Base-by-base conservation (phyloP, 2,888 invertebrate genomes). In the Calameuta idolon region DNA sequence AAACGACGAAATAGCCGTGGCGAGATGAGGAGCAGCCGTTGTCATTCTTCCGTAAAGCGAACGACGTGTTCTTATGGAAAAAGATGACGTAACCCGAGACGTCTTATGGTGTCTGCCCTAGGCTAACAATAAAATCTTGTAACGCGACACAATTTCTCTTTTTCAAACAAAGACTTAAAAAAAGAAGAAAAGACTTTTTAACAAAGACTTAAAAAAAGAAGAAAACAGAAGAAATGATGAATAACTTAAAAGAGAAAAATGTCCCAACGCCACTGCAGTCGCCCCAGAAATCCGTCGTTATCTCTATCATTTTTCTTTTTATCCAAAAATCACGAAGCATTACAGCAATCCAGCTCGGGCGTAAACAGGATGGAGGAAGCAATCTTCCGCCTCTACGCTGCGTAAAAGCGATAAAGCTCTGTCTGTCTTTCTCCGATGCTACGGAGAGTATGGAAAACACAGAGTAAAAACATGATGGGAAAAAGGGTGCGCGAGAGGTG, bases 211-310 rank as follows among this genome's bases (percentile, higher is more conserved):
- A 69, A 69, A 75, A 74, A 77, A 78, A 15, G 55, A 76, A 78
- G 31, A 34, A 33, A 40, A 79, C 75, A 80, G 34, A 34, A 34
- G 40, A 79, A 35, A 68, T 76, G n/a, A n/a, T 34, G 76, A 77
- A 69, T 40, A n/a, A 77, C 11, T 12, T 34, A 30, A 34, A 69
- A 23, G 55, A 37, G 55, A 55, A 55, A 55, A 55, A 55, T 55
- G 9, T 23, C 23, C 23, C 55, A 2, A 55, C 9, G 55, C 55
- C 15, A 55, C 9, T 55, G 15, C 23, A 55, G 71, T 3, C 12
- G 3, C 5, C 30, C 31, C 9, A 31, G 71, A 71, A 71, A 23
- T 71, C 15, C 71, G 11, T 71, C 31, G 71, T 71, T 71, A 71
- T 71, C 71, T 12, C 71, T 71, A 31, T 71, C 1, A 71, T 31